phyloP scores from a whole-genome alignment of 2,888 invertebrate species.

The Agrotis puta region DNA sequence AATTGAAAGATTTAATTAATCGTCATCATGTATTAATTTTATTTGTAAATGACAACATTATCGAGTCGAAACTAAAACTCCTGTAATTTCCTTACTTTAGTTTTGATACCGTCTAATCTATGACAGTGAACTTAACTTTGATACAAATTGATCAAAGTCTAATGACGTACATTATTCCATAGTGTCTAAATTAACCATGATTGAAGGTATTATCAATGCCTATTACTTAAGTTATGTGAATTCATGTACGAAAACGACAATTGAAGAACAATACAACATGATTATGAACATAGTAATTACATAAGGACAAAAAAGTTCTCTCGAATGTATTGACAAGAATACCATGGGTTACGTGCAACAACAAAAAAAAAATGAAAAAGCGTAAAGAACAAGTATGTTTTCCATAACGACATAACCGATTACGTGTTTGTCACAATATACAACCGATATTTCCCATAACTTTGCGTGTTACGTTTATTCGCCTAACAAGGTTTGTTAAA shows the following conservation, averaged over 20 bases:
- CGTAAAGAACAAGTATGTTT: constrained; percentile 50
- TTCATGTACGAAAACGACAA: constrained; percentile 18
- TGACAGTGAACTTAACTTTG: neutral
- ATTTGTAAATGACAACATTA: no score
- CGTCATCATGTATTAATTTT: neutral
- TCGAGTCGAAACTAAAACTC: neutral
- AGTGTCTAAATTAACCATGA: neutral
- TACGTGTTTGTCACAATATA: constrained; percentile 55
- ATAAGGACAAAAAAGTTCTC: constrained; percentile 20
- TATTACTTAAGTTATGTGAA: constrained; percentile 17
- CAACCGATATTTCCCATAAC: constrained; percentile 61
- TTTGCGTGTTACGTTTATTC: constrained; percentile 55
- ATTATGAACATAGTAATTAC: constrained; percentile 22
- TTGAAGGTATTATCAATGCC: neutral
- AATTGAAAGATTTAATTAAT: neutral
- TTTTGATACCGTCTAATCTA: no score
- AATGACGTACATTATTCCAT: neutral
- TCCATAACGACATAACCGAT: constrained; percentile 56
- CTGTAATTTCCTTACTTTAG: neutral
- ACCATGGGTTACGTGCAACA: constrained; percentile 24
- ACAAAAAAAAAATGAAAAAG: constrained; percentile 20
- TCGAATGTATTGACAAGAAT: constrained; percentile 28
- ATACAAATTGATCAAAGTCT: neutral
- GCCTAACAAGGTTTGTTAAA: constrained; percentile 59
- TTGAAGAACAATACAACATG: constrained; percentile 46